Evolutionary conservation across 1,140 invertebrate genomes (phyloP).

Genomic region (Lycorma delicatula): DNA sequence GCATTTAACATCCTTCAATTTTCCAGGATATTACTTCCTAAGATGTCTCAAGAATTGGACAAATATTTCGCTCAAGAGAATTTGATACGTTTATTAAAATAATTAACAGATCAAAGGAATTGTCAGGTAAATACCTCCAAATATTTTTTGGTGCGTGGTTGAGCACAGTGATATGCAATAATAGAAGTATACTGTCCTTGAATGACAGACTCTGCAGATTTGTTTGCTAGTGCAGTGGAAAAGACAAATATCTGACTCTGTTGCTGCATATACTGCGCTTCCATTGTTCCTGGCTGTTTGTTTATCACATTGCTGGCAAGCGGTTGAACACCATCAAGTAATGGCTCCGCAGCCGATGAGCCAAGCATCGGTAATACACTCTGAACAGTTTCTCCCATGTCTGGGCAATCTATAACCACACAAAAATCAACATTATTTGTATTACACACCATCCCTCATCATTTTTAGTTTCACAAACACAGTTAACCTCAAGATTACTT

Average conservation of each 20-base stretch:
- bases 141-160: conserved; percentile 90
- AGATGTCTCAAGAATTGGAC: too few species aligned
- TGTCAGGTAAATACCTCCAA: conserved; percentile 85
- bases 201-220: conserved; percentile 85
- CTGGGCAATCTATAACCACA: neutral
- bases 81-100: too few species aligned
- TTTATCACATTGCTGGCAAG: conserved; percentile 66
- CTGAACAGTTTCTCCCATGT: conserved; percentile 3
- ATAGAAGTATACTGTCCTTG: conserved; percentile 84
- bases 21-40: too few species aligned
- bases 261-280: conserved; percentile 83
- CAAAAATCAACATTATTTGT: neutral
- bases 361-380: neutral
- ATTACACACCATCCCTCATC: neutral
- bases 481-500: neutral
- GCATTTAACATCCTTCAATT: too few species aligned
- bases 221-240: conserved; percentile 86
- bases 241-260: conserved; percentile 98
- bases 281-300: conserved; percentile 71
- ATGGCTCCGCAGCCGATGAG: conserved; percentile 5
- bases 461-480: neutral
- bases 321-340: conserved; percentile 43
- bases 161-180: conserved; percentile 89
- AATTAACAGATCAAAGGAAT: too few species aligned
- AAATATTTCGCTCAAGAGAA: too few species aligned